Evolutionary conservation across 2,888 invertebrate species (phyloP).

Genomic region (Tenodera sinensis): DNA sequence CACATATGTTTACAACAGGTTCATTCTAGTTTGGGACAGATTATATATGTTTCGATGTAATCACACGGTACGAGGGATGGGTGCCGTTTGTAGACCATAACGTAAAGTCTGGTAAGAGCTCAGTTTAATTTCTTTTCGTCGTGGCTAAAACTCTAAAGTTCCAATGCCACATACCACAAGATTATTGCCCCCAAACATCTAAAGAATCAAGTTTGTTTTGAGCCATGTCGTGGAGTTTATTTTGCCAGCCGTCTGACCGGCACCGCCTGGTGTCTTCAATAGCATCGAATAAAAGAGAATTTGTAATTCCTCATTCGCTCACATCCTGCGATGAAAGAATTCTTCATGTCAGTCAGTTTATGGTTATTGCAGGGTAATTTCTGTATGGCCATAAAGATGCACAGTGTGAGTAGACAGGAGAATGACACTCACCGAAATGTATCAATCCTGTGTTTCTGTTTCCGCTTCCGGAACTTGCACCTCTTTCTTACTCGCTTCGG

Average conservation of each 20-base stretch:
- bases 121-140: too few relatives aligned
- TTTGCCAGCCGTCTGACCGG: background rate
- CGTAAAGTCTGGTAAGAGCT: too few relatives aligned
- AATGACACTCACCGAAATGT: background rate
- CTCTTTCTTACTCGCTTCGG: too few relatives aligned
- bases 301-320: background rate
- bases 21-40: too few relatives aligned
- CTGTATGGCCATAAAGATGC: background rate
- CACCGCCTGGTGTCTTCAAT: background rate
- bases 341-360: background rate
- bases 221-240: background rate
- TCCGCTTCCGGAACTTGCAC: background rate
- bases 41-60: too few relatives aligned
- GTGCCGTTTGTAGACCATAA: too few relatives aligned
- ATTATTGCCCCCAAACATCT: too few relatives aligned
- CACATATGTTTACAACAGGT: too few relatives aligned
- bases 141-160: too few relatives aligned
- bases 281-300: background rate
- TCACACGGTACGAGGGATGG: too few relatives aligned
- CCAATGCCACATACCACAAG: too few relatives aligned
- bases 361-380: background rate
- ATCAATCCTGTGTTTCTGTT: background rate
- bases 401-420: background rate
- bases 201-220: too few relatives aligned
- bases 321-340: background rate